These are phyloP conservation scores for Linurgus olivaceus DNA, from an alignment of 2,797 vertebrate species.

Conservation along the genomic window DNA sequence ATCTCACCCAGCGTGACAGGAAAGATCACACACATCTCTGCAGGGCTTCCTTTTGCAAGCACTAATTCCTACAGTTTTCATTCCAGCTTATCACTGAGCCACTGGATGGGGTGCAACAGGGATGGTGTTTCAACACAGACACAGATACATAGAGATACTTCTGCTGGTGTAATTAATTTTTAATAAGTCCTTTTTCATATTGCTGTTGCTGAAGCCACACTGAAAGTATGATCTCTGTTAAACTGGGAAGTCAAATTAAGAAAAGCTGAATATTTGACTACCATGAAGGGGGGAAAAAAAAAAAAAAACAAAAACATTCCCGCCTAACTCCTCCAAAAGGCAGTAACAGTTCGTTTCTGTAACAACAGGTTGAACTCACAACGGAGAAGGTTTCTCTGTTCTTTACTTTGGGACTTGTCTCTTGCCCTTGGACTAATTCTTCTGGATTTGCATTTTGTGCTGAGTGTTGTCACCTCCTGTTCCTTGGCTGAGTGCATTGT, in stretches of 20 bases:
- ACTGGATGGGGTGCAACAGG: not conserved
- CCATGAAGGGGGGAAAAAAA: not conserved
- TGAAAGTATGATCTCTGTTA: not conserved
- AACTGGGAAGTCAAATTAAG: not conserved
- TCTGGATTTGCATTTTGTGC: slow-evolving; percentile 7
- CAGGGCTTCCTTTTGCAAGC: not conserved
- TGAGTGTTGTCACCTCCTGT: slow-evolving; percentile 45
- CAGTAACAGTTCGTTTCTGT: not conserved
- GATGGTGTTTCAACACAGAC: not conserved
- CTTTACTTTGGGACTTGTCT: slow-evolving; percentile 3
- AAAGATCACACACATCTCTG: not conserved
- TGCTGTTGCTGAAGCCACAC: not conserved
- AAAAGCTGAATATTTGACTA: not conserved
- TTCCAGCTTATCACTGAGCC: not conserved
- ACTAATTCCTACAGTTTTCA: not conserved
- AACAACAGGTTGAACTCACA: not conserved
- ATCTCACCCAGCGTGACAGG: not conserved
- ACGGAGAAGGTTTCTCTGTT: not conserved
- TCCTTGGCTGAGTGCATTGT: slow-evolving; percentile 18
- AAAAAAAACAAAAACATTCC: not conserved
- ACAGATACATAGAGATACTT: not conserved
- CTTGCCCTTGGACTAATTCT: slow-evolving; percentile 28
- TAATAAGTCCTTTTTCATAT: not conserved
- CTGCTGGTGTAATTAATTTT: not conserved
- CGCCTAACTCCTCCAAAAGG: not conserved